Percentiles rank a stretch among this genome's conserved stretches.
Conservation (phyloP, 2,888 invertebrate genomes). For the Nemotelus nigrinus region DNA sequence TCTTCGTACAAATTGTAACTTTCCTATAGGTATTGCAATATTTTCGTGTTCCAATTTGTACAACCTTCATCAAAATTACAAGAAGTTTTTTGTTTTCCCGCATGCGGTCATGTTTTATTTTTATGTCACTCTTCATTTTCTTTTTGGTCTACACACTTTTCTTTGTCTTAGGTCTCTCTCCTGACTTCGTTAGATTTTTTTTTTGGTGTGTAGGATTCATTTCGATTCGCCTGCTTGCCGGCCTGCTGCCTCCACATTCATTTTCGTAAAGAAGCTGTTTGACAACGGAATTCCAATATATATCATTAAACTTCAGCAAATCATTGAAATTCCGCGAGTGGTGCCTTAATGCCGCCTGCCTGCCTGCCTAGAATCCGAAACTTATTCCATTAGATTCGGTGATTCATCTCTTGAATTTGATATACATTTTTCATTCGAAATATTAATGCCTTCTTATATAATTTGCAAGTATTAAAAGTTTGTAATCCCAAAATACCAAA, state of each 20-base stretch:
- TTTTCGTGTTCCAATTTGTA: not conserved
- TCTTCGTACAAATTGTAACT: not conserved
- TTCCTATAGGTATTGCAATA: not conserved
- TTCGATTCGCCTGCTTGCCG: not conserved
- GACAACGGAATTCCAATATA: not conserved
- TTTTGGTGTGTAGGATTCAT: not conserved
- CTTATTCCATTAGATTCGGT: not conserved
- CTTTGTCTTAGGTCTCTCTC: too few species aligned
- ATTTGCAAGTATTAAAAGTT: not conserved
- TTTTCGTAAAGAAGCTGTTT: not conserved
- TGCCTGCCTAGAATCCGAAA: not conserved
- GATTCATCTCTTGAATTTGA: not conserved
- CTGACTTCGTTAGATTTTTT: not conserved
- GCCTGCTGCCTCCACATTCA: not conserved
- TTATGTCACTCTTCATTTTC: too few species aligned
- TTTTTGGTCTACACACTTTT: too few species aligned
- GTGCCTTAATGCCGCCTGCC: not conserved
- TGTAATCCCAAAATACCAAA: not conserved
- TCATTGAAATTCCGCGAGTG: not conserved
- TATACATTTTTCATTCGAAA: not conserved
- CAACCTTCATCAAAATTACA: not conserved
- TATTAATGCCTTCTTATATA: not conserved
- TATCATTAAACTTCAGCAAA: not conserved
- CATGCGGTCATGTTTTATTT: too few species aligned
- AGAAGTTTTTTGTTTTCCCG: too few species aligned